Percentiles rank a stretch among this genome's conserved stretches.
phyloP scores from a whole-genome alignment of 1,140 invertebrate genomes.

The Micrasema longulum region DNA sequence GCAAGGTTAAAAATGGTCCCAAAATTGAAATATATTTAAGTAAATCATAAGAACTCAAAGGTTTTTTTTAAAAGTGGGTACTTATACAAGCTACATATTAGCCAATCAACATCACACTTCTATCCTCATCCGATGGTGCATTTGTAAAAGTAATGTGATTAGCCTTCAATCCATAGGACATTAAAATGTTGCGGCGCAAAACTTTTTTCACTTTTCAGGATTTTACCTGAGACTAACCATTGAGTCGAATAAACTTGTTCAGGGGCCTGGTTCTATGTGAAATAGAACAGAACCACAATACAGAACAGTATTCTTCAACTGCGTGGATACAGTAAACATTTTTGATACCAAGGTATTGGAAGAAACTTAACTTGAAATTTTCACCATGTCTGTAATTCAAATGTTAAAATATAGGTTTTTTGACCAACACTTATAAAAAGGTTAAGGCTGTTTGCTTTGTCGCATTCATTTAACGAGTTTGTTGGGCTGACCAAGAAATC shows the following conservation, averaged over 20 bases:
- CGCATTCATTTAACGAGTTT: conserved; percentile 15
- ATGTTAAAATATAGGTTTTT: background rate
- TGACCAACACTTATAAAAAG: background rate
- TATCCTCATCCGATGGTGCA: background rate
- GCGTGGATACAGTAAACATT: background rate
- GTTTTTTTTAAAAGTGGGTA: background rate
- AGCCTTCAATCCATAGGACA: too few relatives aligned
- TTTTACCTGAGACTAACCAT: too few relatives aligned
- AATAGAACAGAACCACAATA: too few relatives aligned
- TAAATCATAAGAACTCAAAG: background rate
- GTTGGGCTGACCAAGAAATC: background rate
- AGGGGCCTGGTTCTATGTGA: too few relatives aligned
- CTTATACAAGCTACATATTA: background rate
- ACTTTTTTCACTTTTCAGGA: too few relatives aligned
- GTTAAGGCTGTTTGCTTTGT: conserved; percentile 9
- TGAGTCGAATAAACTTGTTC: too few relatives aligned
- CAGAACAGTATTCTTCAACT: too few relatives aligned
- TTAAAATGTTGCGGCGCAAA: too few relatives aligned
- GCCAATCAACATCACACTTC: background rate
- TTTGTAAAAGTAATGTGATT: too few relatives aligned
- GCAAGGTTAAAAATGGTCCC: too few relatives aligned
- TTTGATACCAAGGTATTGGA: background rate
- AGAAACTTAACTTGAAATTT: background rate
- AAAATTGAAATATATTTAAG: background rate
- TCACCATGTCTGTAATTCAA: background rate